A percentile compares a stretch with the other conserved stretches of the same genome.
These are phyloP conservation scores for Ophonus ardosiacus DNA, from an alignment of 2,888 invertebrate genomes.

Conservation along the genomic window DNA sequence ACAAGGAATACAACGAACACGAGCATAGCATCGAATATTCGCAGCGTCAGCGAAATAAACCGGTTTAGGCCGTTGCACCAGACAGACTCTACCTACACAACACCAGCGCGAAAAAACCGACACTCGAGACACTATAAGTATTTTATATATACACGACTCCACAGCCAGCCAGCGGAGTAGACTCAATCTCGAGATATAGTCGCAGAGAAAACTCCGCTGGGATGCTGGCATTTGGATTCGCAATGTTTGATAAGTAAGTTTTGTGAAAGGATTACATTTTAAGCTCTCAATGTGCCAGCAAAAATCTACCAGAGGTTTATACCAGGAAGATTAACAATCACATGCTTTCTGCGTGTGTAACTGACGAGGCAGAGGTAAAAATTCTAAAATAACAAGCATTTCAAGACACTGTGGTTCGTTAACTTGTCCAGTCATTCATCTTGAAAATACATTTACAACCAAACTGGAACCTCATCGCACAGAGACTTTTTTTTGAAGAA, in stretches of 20 bases:
- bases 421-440: no score
- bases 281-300: background rate
- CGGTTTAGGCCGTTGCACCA: constrained; percentile 48
- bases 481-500: no score
- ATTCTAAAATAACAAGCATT: no score
- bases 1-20: background rate
- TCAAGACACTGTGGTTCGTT: no score
- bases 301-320: background rate
- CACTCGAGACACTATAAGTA: constrained; percentile 44
- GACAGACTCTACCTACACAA: constrained; percentile 31
- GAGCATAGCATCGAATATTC: constrained; percentile 16
- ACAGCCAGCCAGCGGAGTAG: background rate
- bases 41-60: constrained; percentile 48
- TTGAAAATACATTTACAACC: no score
- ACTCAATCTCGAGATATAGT: background rate
- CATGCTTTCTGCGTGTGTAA: no score
- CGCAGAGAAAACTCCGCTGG: background rate
- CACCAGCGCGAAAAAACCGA: constrained; percentile 10
- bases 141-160: constrained; percentile 45
- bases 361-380: no score
- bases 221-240: constrained; percentile 1
- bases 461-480: no score
- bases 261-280: constrained; percentile 44
- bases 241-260: constrained; percentile 41
- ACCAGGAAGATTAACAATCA: background rate